Conservation (phyloP, 2,113 vertebrate species). For the Sapajus apella region DNA sequence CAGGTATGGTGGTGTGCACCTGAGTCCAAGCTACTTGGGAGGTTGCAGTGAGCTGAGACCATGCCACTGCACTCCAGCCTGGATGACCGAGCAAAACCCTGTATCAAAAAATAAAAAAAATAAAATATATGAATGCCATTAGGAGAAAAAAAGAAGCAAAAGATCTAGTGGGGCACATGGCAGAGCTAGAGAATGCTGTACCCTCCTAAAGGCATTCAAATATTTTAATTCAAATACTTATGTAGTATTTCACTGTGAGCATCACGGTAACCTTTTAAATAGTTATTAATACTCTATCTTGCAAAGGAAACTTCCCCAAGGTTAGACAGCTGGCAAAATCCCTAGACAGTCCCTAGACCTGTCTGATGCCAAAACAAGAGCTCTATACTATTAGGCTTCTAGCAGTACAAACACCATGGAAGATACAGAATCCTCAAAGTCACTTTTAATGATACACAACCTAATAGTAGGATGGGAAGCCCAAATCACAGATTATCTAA, state of each 20-base stretch:
- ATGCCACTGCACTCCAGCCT: no score
- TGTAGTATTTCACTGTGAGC: constrained; percentile 27
- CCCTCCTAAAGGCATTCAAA: constrained; percentile 37
- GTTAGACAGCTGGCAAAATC: constrained; percentile 36
- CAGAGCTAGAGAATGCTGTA: background rate
- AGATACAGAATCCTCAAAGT: constrained; percentile 28
- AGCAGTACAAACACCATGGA: background rate
- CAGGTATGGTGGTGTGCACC: no score
- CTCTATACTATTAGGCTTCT: background rate
- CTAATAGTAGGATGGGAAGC: background rate
- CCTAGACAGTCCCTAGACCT: background rate
- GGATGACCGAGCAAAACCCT: no score
- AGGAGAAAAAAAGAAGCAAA: background rate
- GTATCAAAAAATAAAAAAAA: no score
- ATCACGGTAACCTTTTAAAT: constrained; percentile 32
- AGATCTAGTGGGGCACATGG: background rate
- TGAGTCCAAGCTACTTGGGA: no score
- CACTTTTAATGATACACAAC: constrained; percentile 30
- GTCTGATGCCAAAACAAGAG: constrained; percentile 32
- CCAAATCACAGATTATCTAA: constrained; percentile 31
- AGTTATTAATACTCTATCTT: constrained; percentile 8
- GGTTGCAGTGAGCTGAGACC: no score
- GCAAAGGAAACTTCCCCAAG: background rate
- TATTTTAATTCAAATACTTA: constrained; percentile 25
- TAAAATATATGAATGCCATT: no score